phyloP scores from a whole-genome alignment of 1,140 invertebrate species.

The Drosophila subpulchrella region DNA sequence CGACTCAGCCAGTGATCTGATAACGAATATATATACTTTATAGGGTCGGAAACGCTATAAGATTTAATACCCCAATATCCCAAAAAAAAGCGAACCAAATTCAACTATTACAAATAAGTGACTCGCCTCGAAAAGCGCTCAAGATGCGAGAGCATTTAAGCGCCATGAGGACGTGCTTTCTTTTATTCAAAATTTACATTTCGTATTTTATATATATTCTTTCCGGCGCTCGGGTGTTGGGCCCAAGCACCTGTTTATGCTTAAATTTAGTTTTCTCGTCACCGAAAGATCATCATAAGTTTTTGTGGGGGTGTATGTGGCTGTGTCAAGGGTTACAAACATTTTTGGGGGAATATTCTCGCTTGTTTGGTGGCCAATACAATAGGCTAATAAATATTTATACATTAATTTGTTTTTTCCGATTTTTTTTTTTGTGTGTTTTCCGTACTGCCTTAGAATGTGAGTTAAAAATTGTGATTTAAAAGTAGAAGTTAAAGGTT shows the following conservation, averaged over 20 bases:
- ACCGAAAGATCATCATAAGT: slow-evolving; percentile 42
- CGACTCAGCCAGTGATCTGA: too few species aligned
- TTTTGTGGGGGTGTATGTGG: slow-evolving; percentile 19
- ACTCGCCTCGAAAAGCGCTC: slow-evolving; percentile 16
- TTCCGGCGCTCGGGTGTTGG: slow-evolving; percentile 14
- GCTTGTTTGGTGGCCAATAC: slow-evolving; percentile 16
- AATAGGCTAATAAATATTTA: slow-evolving; percentile 58
- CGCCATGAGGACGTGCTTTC: slow-evolving; percentile 10
- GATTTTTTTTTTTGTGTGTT: slow-evolving; percentile 3
- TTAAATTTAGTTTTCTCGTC: slow-evolving; percentile 57
- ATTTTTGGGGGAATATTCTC: slow-evolving; percentile 1
- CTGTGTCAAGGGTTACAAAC: slow-evolving; percentile 33
- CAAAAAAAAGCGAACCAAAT: background rate
- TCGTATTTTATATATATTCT: slow-evolving; percentile 52
- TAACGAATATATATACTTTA: too few species aligned
- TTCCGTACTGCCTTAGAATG: slow-evolving; percentile 25
- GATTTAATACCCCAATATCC: too few species aligned
- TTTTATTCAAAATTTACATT: slow-evolving; percentile 56
- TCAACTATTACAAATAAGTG: slow-evolving; percentile 24
- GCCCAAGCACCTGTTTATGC: background rate
- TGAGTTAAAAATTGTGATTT: slow-evolving; percentile 30
- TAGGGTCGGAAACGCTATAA: too few species aligned
- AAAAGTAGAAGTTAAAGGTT: slow-evolving; percentile 4
- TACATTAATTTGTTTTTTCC: slow-evolving; percentile 22
- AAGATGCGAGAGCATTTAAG: background rate